A percentile compares a stretch with the other conserved stretches of the same genome.
Evolutionary conservation across 2,113 vertebrate genomes (phyloP).

Genomic region (Charadrius vociferus): DNA sequence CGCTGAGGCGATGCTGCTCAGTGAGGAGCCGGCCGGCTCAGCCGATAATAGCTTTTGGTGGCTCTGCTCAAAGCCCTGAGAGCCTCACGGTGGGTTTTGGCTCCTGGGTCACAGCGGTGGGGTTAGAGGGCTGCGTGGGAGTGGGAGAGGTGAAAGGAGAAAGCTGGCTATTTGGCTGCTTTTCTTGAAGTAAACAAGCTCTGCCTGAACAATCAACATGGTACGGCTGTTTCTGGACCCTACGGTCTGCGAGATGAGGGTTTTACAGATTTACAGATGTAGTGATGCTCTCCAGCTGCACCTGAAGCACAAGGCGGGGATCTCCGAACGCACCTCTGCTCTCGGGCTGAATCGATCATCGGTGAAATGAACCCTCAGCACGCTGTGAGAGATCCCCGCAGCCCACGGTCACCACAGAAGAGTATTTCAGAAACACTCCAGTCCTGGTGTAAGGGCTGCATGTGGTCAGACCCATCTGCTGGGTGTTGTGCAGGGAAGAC

Average conservation of each 20-base stretch:
- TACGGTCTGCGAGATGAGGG: not conserved
- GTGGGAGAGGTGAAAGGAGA: not conserved
- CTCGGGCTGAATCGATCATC: not conserved
- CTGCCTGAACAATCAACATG: not conserved
- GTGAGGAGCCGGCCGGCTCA: not conserved
- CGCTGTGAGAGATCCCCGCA: not conserved
- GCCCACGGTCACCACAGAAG: rapidly evolving
- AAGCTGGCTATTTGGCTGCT: not conserved
- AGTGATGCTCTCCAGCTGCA: not conserved
- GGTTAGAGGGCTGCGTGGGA: not conserved
- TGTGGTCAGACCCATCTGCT: not conserved
- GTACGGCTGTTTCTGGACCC: not conserved
- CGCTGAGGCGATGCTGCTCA: not conserved
- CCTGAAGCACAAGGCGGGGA: not conserved
- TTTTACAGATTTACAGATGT: not conserved
- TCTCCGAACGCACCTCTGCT: not conserved
- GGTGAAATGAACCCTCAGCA: not conserved
- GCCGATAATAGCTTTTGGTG: not conserved
- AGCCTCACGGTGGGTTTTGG: not conserved
- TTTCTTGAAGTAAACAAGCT: not conserved
- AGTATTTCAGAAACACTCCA: not conserved
- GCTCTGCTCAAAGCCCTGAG: not conserved
- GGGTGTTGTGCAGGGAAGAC: not conserved
- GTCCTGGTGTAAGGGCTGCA: not conserved
- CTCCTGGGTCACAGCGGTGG: not conserved